These are phyloP conservation scores for Agonopterix heracliana DNA, from an alignment of 2,888 invertebrate genomes.

Conservation along the genomic window DNA sequence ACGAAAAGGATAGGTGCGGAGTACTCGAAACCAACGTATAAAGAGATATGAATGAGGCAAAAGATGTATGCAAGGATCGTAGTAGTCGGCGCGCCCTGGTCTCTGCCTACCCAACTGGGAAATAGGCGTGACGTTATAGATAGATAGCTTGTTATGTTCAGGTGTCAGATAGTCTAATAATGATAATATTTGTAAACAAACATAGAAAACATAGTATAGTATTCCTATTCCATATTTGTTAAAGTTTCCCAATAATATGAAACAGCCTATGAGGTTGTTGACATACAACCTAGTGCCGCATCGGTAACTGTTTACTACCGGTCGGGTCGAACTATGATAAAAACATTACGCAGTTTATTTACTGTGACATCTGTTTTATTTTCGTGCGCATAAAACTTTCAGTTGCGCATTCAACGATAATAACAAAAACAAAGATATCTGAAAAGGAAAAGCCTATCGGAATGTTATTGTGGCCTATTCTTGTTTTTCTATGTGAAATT, in stretches of 20 bases:
- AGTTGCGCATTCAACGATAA: conserved; percentile 3
- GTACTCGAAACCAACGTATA: too few species aligned
- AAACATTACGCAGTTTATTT: conserved; percentile 15
- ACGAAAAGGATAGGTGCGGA: too few species aligned
- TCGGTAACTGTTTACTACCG: conserved; percentile 5
- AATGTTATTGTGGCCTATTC: not conserved
- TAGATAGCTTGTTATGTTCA: too few species aligned
- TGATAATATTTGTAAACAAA: too few species aligned
- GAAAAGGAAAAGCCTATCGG: not conserved
- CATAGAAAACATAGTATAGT: too few species aligned
- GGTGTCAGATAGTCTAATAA: too few species aligned
- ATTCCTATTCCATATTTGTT: not conserved
- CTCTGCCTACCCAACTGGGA: too few species aligned
- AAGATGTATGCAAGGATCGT: too few species aligned
- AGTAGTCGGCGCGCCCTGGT: too few species aligned
- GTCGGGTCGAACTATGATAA: conserved; percentile 3
- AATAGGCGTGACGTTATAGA: too few species aligned
- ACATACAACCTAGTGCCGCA: conserved; percentile 1
- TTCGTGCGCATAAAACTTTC: conserved; percentile 4
- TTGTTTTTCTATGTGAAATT: too few species aligned
- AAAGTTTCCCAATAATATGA: not conserved
- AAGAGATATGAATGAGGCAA: too few species aligned
- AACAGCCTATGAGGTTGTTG: conserved; percentile 6
- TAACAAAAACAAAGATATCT: not conserved
- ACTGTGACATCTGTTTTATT: conserved; percentile 13